Percentiles rank a stretch among this genome's conserved stretches.
Conservation (phyloP, 1,140 invertebrate species). For the Papilio polytes region DNA sequence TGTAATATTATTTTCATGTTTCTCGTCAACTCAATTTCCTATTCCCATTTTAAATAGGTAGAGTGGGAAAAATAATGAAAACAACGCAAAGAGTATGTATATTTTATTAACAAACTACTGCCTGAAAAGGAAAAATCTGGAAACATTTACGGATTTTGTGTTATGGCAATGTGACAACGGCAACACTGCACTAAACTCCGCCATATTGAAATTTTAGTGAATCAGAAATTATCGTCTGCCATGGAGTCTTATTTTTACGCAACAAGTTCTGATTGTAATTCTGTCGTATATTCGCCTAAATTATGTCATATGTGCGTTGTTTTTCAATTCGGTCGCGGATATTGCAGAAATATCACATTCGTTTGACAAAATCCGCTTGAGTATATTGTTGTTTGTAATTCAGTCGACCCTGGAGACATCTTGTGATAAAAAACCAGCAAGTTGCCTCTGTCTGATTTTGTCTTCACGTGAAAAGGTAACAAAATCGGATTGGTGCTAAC, state of each 20-base stretch:
- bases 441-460: constrained; percentile 72
- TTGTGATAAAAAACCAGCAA: constrained; percentile 78
- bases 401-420: constrained; percentile 81
- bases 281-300: constrained; percentile 78
- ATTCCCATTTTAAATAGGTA: too few relatives aligned
- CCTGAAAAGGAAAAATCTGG: constrained; percentile 13
- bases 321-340: constrained; percentile 75
- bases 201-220: constrained; percentile 81
- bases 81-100: neutral
- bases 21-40: too few relatives aligned
- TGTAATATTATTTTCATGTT: too few relatives aligned
- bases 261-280: constrained; percentile 78
- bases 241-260: constrained; percentile 83
- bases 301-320: constrained; percentile 79
- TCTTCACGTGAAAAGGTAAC: constrained; percentile 78
- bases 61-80: too few relatives aligned
- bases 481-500: constrained; percentile 73
- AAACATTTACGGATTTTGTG: neutral
- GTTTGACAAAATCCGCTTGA: constrained; percentile 81
- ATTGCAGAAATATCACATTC: constrained; percentile 78
- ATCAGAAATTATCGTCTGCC: constrained; percentile 81
- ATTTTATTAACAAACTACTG: neutral
- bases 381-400: constrained; percentile 71
- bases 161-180: constrained; percentile 48
- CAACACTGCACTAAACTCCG: constrained; percentile 47